Base-by-base conservation (phyloP, 2,797 vertebrate genomes). In the Linurgus olivaceus region DNA sequence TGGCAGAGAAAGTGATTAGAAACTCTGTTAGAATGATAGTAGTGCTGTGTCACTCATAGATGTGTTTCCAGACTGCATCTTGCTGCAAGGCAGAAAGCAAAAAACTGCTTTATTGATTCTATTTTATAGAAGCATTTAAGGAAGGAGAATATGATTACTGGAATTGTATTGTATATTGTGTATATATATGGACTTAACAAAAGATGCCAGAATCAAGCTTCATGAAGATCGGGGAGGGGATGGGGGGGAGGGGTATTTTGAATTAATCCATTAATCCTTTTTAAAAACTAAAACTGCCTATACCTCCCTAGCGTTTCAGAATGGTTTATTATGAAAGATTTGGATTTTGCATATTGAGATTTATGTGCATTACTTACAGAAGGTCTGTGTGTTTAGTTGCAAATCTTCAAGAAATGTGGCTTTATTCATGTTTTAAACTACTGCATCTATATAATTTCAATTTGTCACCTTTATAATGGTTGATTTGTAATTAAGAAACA, bases 171-270 rank as follows among this genome's bases (percentile, higher is more conserved):
- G 35, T n/a, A 6, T 50, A 10, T n/a, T n/a, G 13, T 47, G 37
- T 37, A 31, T 62, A 31, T 29, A 52, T n/a, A 21, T 52, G 29
- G 28, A 17, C 21, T 72, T 72, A 42, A 80, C 11, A 77, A 59
- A 79, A 62, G 44, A n/a, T 80, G 10, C 29, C 29, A 71, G n/a
- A 50, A 37, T 66, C 24, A 52, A 61, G 33, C 29, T 88, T 88
- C 57, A 9, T 35, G 44, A 86, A 58, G 25, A n/a, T 5, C 2
- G 2, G 2, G 3, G 4, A n/a, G n/a, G n/a, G n/a, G n/a, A n/a
- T n/a, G 4, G 2, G 1, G 4, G 12, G 1, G 1, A 3, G 12
- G 0, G 8, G 18, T 76, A 24, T 55, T 91, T 83, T 71, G 16
- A 83, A 29, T 45, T 52, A 84, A 55, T 70, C 1, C 18, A 21